Percentiles rank a stretch among this genome's conserved stretches.
phyloP scores from a whole-genome alignment of 37 sponge, comb jelly and placozoan genomes.

The Ephydatia muelleri region DNA sequence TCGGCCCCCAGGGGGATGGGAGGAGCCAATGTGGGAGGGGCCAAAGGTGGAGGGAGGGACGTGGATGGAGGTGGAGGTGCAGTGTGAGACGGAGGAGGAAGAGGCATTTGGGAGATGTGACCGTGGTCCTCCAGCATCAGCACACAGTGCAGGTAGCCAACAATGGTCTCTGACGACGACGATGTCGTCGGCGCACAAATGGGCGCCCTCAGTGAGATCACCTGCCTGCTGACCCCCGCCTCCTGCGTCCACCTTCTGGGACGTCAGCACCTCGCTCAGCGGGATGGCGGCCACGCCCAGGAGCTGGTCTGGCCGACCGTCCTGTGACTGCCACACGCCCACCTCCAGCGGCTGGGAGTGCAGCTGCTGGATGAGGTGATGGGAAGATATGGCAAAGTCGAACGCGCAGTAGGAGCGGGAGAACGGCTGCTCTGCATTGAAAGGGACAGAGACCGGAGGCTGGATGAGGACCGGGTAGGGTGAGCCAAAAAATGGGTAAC shows the following conservation, averaged over 20 bases:
- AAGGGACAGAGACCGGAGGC: constrained; percentile 37
- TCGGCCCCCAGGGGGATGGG: not conserved
- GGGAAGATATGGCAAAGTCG: constrained; percentile 48
- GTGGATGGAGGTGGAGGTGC: not conserved
- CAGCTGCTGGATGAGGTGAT: constrained; percentile 23
- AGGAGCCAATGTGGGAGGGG: not conserved
- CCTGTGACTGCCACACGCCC: constrained; percentile 49
- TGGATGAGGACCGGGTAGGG: constrained; percentile 62
- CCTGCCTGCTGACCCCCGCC: constrained; percentile 19
- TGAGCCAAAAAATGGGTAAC: constrained; percentile 77
- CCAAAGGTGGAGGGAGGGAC: not conserved
- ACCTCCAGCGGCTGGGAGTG: constrained; percentile 31
- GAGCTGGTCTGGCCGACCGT: constrained; percentile 2
- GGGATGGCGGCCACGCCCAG: constrained; percentile 38
- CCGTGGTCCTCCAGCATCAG: constrained; percentile 54
- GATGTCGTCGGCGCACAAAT: not conserved
- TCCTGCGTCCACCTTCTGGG: not conserved
- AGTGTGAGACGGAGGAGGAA: not conserved
- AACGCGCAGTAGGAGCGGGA: constrained; percentile 56
- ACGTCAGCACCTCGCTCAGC: constrained; percentile 19
- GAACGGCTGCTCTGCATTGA: constrained; percentile 13
- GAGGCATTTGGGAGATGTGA: not conserved
- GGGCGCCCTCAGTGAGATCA: constrained; percentile 12
- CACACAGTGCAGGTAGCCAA: constrained; percentile 27
- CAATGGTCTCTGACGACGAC: constrained; percentile 1